Base-by-base conservation (phyloP, 2,113 vertebrate genomes). In the Myotis lucifugus region DNA sequence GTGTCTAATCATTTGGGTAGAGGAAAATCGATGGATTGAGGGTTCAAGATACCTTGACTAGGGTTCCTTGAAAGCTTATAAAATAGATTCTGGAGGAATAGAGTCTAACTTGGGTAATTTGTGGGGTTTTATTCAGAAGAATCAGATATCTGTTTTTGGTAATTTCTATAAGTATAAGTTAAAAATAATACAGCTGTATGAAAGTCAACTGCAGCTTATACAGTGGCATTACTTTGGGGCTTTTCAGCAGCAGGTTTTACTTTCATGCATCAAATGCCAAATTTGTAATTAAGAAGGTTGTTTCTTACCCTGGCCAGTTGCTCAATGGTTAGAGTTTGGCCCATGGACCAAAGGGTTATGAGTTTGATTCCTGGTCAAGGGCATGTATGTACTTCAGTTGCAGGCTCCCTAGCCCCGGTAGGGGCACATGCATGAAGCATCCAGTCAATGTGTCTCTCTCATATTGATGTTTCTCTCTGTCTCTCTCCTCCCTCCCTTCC, bases 261-360 rank as follows among this genome's bases (percentile, higher is more conserved):
- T 32, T 93, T 96, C 10, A 4, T 77, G 42, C n/a, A 32, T 17
- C 48, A 46, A 92, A 77, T 92, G 37, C 77, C 29, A 73, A 69
- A 70, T 93, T 92, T 95, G 61, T 89, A 79, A 93, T 76, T 89
- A 89, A 66, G 56, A 82, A 90, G 59, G 27, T 81, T 84, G 29
- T 83, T 97, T 83, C 82, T 85, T 61, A 10, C 59, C 59, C 23
- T 27, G 59, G 59, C 25, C 59, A 61, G 25, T 61, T 61, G 10
- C 9, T 27, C 59, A 61, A 12, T 27, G 23, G 11, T 61, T 61
- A 61, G 59, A 61, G 10, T 61, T 61, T 61, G 59, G 59, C 59
- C 56, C 59, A 27, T 10, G 23, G 25, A 61, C 59, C 59, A 25
- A 61, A 61, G 59, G 25, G 59, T 27, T 61, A 61, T 61, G 25